These are phyloP conservation scores for Gobionotothen gibberifrons DNA, from an alignment of 2,797 vertebrate species.

Conservation along the genomic window DNA sequence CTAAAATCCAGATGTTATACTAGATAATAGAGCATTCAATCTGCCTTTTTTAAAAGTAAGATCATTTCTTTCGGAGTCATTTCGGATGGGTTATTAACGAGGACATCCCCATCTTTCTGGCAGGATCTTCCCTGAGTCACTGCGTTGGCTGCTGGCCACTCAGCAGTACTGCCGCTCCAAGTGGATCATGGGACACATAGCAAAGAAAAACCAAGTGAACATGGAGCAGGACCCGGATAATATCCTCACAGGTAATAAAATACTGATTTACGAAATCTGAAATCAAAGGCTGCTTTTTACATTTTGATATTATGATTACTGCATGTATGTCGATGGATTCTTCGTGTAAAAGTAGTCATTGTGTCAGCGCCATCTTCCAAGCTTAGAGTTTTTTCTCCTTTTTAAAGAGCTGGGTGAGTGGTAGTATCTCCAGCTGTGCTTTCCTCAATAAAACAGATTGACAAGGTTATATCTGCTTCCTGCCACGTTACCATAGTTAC, in stretches of 20 bases:
- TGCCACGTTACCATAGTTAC: constrained; percentile 69
- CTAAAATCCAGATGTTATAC: constrained; percentile 8
- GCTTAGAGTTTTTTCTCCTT: not conserved
- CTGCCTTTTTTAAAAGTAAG: constrained; percentile 10
- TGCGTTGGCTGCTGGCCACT: constrained; percentile 96
- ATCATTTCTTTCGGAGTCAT: constrained; percentile 12
- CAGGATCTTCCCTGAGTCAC: constrained; percentile 98
- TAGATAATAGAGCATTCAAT: constrained; percentile 13
- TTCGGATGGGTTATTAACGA: constrained; percentile 43
- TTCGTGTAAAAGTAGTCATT: not conserved
- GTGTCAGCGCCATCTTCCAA: not conserved
- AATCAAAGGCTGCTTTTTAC: not conserved
- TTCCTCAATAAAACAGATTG: constrained; percentile 51
- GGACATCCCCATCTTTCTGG: constrained; percentile 45
- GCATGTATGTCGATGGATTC: not conserved
- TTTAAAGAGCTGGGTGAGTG: not conserved
- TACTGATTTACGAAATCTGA: not conserved
- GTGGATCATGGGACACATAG: constrained; percentile 90
- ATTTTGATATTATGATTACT: not conserved
- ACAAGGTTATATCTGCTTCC: constrained; percentile 61
- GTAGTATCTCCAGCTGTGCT: constrained; percentile 27
- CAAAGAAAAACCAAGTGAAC: constrained; percentile 88
- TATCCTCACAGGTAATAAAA: constrained; percentile 88
- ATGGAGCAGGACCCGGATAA: constrained; percentile 88
- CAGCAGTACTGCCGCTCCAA: constrained; percentile 93